Percentiles rank a stretch among this genome's conserved stretches.
Conservation (phyloP, 1,140 invertebrate species). For the Steinernema feltiae region DNA sequence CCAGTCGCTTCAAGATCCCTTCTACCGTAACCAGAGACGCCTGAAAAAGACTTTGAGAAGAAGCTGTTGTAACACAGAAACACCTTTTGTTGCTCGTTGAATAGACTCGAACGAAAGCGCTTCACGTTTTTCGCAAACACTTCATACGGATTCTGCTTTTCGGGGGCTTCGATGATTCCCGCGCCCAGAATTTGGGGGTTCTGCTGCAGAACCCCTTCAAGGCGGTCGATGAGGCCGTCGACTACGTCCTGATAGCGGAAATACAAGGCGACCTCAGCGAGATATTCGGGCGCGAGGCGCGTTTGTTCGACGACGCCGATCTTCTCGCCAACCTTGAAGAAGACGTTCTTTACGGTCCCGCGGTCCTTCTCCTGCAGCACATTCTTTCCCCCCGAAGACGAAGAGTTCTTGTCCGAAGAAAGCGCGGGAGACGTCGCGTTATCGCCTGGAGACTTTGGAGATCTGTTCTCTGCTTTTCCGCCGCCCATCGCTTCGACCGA, state of each 20-base stretch:
- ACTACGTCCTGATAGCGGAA: background rate
- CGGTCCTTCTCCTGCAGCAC: background rate
- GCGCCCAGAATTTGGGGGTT: slow-evolving; percentile 22
- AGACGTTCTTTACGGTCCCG: background rate
- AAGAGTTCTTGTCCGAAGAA: background rate
- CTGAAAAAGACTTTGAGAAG: slow-evolving; percentile 12
- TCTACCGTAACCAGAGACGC: background rate
- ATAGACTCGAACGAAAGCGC: background rate
- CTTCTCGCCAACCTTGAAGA: background rate
- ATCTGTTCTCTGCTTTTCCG: background rate
- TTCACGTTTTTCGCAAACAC: background rate
- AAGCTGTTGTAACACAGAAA: background rate
- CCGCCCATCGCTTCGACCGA: background rate
- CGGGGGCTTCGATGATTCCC: background rate
- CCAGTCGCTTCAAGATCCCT: background rate
- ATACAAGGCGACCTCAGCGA: background rate
- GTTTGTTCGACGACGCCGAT: background rate
- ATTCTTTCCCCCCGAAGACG: background rate
- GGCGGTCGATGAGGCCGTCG: slow-evolving; percentile 17
- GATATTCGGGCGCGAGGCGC: background rate
- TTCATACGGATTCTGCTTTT: background rate
- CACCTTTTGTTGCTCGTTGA: slow-evolving; percentile 19
- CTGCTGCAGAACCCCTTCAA: slow-evolving; percentile 22
- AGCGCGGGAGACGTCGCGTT: background rate
- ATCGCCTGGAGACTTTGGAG: background rate